A percentile compares a stretch with the other conserved stretches of the same genome.
Conservation (phyloP, 2,888 invertebrate species). For the Leptinotarsa haldemani region DNA sequence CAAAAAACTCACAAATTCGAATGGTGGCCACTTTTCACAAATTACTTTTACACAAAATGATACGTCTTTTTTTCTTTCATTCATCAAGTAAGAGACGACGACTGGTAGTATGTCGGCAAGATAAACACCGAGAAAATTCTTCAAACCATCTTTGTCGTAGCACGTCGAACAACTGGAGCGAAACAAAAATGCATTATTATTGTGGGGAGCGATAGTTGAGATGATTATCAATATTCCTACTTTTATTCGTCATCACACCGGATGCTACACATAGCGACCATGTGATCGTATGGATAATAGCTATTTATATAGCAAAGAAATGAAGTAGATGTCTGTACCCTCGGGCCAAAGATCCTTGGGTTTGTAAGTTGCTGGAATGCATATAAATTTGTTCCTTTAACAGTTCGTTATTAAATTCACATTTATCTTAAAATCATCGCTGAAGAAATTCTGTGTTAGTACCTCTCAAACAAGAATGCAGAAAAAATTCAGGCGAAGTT, state of each 20-base stretch:
- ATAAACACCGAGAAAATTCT: not conserved
- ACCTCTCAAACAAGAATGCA: too few species aligned
- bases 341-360: too few species aligned
- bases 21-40: too few species aligned
- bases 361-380: too few species aligned
- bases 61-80: not conserved
- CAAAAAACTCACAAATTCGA: too few species aligned
- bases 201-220: slow-evolving; percentile 2
- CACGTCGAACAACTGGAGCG: slow-evolving; percentile 37
- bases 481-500: too few species aligned
- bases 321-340: not conserved
- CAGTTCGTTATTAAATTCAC: too few species aligned
- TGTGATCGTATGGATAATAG: not conserved
- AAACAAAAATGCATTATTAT: slow-evolving; percentile 20
- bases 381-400: too few species aligned
- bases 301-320: not conserved
- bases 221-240: slow-evolving; percentile 6
- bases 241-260: not conserved
- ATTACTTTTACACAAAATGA: too few species aligned
- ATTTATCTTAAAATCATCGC: too few species aligned
- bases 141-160: slow-evolving; percentile 14
- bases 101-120: too few species aligned
- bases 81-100: not conserved
- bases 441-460: too few species aligned
- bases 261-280: not conserved